A percentile compares a stretch with the other conserved stretches of the same genome.
Evolutionary conservation across 2,888 invertebrate species (phyloP).

Genomic region (Halictus quadricinctus): DNA sequence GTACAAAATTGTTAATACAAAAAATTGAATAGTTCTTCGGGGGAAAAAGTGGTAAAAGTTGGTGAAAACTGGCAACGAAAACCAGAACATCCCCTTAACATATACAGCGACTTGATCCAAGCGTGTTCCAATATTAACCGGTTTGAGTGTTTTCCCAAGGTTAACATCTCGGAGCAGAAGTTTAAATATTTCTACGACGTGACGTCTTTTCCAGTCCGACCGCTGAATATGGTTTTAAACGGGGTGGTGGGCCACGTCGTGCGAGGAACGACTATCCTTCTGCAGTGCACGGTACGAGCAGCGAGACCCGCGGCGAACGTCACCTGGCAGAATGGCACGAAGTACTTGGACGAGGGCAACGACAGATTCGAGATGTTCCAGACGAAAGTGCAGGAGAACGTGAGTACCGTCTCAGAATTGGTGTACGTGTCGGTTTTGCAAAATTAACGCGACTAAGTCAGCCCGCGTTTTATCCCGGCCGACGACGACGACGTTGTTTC

Average conservation of each 20-base stretch:
- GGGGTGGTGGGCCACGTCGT: constrained; percentile 91
- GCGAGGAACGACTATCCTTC: constrained; percentile 90
- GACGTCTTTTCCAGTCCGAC: constrained; percentile 87
- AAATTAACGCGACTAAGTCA: constrained; percentile 13
- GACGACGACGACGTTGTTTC: neutral
- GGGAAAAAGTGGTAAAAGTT: neutral
- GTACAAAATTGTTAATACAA: neutral
- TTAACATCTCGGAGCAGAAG: neutral
- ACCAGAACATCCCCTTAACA: neutral
- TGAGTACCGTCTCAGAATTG: constrained; percentile 68
- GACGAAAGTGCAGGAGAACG: constrained; percentile 76
- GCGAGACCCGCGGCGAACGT: constrained; percentile 93
- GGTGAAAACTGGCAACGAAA: neutral
- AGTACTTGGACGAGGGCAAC: constrained; percentile 77
- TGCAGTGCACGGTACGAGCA: constrained; percentile 90
- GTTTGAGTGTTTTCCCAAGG: neutral
- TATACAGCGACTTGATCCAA: neutral
- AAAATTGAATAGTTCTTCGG: neutral
- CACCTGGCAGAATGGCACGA: constrained; percentile 92
- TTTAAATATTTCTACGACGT: constrained; percentile 20
- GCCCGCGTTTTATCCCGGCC: neutral
- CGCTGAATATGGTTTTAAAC: constrained; percentile 89
- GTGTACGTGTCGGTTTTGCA: constrained; percentile 13
- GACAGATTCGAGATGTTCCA: constrained; percentile 78
- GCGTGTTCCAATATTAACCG: neutral